Percentiles rank a stretch among this genome's conserved stretches.
These are phyloP conservation scores for Galago senegalensis DNA, from an alignment of 2,797 vertebrate genomes.

Conservation along the genomic window DNA sequence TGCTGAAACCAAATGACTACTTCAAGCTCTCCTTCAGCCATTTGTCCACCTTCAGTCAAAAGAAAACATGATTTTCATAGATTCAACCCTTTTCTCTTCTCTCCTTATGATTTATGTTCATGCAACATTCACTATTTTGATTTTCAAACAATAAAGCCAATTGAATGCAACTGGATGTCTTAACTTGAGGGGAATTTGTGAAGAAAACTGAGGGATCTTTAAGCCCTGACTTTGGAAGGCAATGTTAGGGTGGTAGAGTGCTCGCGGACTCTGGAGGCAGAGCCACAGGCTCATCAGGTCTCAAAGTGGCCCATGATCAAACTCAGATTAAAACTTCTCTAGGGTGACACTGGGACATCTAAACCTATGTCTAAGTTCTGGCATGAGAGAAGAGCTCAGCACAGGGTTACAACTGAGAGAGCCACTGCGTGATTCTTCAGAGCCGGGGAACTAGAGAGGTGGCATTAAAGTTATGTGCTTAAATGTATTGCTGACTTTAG, in stretches of 20 bases:
- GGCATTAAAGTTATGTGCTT: background rate
- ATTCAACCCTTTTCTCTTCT: background rate
- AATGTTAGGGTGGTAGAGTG: background rate
- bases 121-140: constrained; percentile 28
- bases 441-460: background rate
- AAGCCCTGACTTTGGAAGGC: background rate
- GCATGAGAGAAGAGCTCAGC: background rate
- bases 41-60: background rate
- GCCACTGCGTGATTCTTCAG: background rate
- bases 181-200: constrained; percentile 2
- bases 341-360: background rate
- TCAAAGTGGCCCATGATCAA: background rate
- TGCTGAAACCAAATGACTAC: constrained; percentile 44
- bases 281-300: background rate
- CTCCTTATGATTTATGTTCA: background rate
- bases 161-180: constrained; percentile 59
- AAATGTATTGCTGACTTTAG: background rate
- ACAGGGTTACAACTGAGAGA: background rate
- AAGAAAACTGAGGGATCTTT: background rate
- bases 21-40: constrained; percentile 2
- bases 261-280: background rate
- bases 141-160: constrained; percentile 78
- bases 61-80: constrained; percentile 55
- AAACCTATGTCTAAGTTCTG: background rate
- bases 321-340: background rate